Evolutionary conservation across 2,888 invertebrate species (phyloP), one percentile per base, ranked within the genome.

Genomic region (Scaptomyza cyrtandrae): DNA sequence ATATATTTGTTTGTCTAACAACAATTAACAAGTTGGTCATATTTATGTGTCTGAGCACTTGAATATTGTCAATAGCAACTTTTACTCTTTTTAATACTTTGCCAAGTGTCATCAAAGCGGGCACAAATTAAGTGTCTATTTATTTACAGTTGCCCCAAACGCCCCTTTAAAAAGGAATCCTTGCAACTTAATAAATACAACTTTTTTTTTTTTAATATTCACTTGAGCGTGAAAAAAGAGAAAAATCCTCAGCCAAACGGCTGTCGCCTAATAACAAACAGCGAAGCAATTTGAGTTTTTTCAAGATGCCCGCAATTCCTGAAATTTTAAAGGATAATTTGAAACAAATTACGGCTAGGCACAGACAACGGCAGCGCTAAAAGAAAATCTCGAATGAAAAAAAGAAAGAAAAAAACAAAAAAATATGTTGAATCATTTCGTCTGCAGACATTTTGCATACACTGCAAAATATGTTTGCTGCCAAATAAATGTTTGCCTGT

Each of bases 251-350:
- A 37, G 13, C 24, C 19, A 7, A 7, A 2, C 37, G 43, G 29
- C 6, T 39, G 41, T 14, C 13, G 29, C 62, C 29, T 67, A 74
- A 64, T 84, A 75, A 71, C 64, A 46, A 71, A 64, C 52, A 80
- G 63, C 62, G 49, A 68, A 83, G 89, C 86, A 87, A 83, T 89
- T 89, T 86, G 65, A 60, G 37, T 37, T 37, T n/a, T 37, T 35
- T 13, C 10, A 29, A 29, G 29, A 29, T 29, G 29, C 74, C 48
- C 63, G 46, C 66, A 67, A 29, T 57, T 29, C 53, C 50, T 24
- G 71, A 68, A 83, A 85, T 87, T 87, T 85, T 66, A 89, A 87
- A 71, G 88, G 88, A 83, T 83, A 85, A 83, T 89, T 78, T 85
- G 70, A 88, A 89, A 83, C 75, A 87, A 83, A 83, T 83, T 83